Percentiles rank a stretch among this genome's conserved stretches.
These are phyloP conservation scores for Zygaena filipendulae DNA, from an alignment of 2,888 invertebrate genomes.

Conservation along the genomic window DNA sequence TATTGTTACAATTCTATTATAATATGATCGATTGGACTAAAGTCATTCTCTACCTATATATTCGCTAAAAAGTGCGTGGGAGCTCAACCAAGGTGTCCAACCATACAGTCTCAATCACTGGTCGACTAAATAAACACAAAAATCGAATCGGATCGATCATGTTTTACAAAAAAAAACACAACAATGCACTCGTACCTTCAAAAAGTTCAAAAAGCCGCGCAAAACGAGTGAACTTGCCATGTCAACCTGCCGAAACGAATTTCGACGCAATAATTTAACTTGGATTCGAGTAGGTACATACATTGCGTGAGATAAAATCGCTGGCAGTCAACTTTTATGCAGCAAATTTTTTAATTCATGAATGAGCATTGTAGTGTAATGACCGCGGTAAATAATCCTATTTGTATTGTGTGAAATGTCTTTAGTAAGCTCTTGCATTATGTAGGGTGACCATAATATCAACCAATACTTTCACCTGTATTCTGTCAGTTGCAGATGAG, in stretches of 20 bases:
- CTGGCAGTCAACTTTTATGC: slow-evolving; percentile 26
- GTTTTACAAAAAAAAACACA: slow-evolving; percentile 21
- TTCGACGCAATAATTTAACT: slow-evolving; percentile 30
- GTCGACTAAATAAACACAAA: slow-evolving; percentile 48
- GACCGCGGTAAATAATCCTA: slow-evolving; percentile 53
- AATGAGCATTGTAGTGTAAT: slow-evolving; percentile 52
- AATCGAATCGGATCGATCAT: slow-evolving; percentile 57
- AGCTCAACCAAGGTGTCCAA: slow-evolving; percentile 32
- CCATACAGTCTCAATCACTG: no score
- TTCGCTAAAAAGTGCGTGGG: slow-evolving; percentile 50
- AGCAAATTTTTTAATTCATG: slow-evolving; percentile 25
- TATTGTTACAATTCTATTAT: no score
- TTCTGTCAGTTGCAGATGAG: no score
- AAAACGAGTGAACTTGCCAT: slow-evolving; percentile 17
- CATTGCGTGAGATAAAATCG: slow-evolving; percentile 38
- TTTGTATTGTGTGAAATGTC: slow-evolving; percentile 43
- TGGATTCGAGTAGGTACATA: no score
- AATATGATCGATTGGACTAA: no score
- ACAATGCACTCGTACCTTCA: slow-evolving; percentile 4
- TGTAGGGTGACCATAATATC: slow-evolving; percentile 24
- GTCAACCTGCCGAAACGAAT: slow-evolving; percentile 42
- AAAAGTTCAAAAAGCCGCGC: slow-evolving; percentile 1
- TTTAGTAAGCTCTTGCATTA: slow-evolving; percentile 26
- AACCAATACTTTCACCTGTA: no score
- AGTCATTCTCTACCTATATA: no score